These are phyloP conservation scores for Aporophyla lueneburgensis DNA, from an alignment of 2,888 invertebrate genomes.

Conservation along the genomic window DNA sequence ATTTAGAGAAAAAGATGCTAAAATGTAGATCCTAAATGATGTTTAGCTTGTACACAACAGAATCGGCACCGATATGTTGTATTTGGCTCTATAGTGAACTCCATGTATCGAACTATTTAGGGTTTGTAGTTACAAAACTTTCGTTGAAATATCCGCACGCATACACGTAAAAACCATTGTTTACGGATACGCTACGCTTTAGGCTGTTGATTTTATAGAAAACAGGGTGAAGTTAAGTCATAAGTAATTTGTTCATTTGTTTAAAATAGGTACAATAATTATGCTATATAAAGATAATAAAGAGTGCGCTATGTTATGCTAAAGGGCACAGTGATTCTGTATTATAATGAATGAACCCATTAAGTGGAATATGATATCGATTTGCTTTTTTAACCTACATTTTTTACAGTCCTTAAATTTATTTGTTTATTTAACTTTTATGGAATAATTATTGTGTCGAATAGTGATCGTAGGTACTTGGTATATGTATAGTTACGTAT, in stretches of 20 bases:
- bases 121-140: constrained; percentile 13
- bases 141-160: not conserved
- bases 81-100: not conserved
- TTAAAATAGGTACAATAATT: too few species aligned
- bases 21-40: not conserved
- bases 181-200: too few species aligned
- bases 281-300: too few species aligned
- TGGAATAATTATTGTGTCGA: too few species aligned
- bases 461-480: not conserved
- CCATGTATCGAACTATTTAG: constrained; percentile 4
- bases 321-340: too few species aligned
- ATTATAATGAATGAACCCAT: not conserved
- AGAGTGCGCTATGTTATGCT: too few species aligned
- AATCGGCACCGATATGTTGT: not conserved
- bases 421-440: not conserved
- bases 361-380: not conserved
- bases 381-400: not conserved
- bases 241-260: too few species aligned
- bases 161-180: not conserved
- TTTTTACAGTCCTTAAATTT: not conserved
- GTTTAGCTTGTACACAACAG: not conserved
- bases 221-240: not conserved
- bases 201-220: not conserved
- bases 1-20: not conserved
- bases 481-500: not conserved